Evolutionary conservation across 2,113 vertebrate species (phyloP), one percentile per base, ranked within the genome.

Genomic region (Nothoprocta pentlandii): DNA sequence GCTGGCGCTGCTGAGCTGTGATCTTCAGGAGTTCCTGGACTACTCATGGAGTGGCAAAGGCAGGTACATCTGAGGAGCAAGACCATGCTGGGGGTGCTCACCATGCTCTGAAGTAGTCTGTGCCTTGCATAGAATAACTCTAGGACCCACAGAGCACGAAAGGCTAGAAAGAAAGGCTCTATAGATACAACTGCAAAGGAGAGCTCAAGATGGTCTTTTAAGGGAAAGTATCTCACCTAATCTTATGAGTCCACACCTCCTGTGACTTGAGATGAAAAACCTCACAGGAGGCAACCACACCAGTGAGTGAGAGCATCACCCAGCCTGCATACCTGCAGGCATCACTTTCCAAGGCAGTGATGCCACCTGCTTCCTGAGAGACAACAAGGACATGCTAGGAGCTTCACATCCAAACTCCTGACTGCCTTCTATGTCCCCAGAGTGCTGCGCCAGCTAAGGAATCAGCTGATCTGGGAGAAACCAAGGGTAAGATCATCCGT

Each of bases 71-170:
- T 2, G 8, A 34, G 51, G 25, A 71, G n/a, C 68, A 20, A 14
- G 68, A 34, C 23, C 23, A 36, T 12, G 8, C 16, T 71, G 49
- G 26, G 34, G 11, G 5, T 0, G 1, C 23, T 64, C 3, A 1
- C 30, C 5, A 1, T 20, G 39, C 41, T 58, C 28, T 1, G 1
- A 34, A 49, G 66, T 41, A 77, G 12, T 58, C 62, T 25, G 21
- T 11, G 36, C 22, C 10, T 23, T 64, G n/a, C 58, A 5, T 2
- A 26, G 21, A 61, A 34, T 80, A 12, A 23, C 44, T 22, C 4
- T 59, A 85, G 69, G 69, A 61, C 15, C 10, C 0, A 3, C 10
- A 0, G 3, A 26, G 30, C 0, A 1, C 16, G 21, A 71, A 47
- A 46, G 82, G 30, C 17, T 46, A 61, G 66, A 68, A 53, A 51